A percentile compares a stretch with the other conserved stretches of the same genome.
Evolutionary conservation across 2,797 vertebrate genomes (phyloP).

Genomic region (Neoniphon sammara): DNA sequence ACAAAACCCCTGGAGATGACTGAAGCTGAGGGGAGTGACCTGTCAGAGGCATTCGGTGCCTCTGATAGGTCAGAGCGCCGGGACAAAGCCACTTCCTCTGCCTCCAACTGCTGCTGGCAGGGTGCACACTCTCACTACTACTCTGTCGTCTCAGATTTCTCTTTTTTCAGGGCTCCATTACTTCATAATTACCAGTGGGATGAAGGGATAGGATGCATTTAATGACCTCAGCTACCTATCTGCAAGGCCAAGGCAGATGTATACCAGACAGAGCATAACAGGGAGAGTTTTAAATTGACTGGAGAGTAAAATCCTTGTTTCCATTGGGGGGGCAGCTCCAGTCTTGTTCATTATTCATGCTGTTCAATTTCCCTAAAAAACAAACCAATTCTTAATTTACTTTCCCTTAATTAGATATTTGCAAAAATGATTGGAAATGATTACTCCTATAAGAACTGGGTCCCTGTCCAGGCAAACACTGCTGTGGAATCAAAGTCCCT

Average conservation of each 20-base stretch:
- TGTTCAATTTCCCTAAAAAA: slow-evolving; percentile 6
- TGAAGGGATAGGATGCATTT: slow-evolving; percentile 67
- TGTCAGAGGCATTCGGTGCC: slow-evolving; percentile 6
- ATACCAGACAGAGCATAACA: slow-evolving; percentile 18
- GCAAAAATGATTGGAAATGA: background rate
- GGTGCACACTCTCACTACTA: slow-evolving; percentile 35
- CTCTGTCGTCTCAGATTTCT: slow-evolving; percentile 66
- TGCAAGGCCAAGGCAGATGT: slow-evolving; percentile 12
- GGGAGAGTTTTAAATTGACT: background rate
- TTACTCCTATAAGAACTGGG: background rate
- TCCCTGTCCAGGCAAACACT: background rate
- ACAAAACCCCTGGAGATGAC: slow-evolving; percentile 53
- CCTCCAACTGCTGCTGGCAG: slow-evolving; percentile 59
- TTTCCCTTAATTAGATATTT: background rate
- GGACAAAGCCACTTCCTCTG: slow-evolving; percentile 12
- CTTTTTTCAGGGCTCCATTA: slow-evolving; percentile 67
- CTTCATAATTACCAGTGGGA: slow-evolving; percentile 71
- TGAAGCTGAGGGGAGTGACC: slow-evolving; percentile 51
- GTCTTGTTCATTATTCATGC: slow-evolving; percentile 19
- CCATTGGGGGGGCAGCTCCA: background rate
- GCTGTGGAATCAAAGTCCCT: background rate
- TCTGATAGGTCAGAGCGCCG: slow-evolving; percentile 57
- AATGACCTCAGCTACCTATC: slow-evolving; percentile 61
- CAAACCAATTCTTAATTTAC: slow-evolving; percentile 8
- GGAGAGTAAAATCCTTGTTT: slow-evolving; percentile 34